A percentile compares a stretch with the other conserved stretches of the same genome.
Evolutionary conservation across 1,140 invertebrate genomes (phyloP).

Genomic region (Phenacoccus solenopsis): DNA sequence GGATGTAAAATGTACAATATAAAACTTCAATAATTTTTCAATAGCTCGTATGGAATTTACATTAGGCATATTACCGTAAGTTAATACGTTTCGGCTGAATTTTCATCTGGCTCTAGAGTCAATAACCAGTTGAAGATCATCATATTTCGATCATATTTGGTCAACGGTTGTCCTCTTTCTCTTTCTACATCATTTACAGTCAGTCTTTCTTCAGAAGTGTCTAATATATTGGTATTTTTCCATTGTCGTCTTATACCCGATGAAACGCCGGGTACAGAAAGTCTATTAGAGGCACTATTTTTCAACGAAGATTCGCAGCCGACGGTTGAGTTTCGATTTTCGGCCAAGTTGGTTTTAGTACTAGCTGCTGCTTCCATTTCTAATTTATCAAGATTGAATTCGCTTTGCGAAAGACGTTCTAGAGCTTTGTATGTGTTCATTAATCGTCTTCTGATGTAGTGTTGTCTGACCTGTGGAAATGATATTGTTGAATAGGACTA

Average conservation of each 20-base stretch:
- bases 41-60: no score
- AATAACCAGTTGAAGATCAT: slow-evolving; percentile 88
- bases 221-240: slow-evolving; percentile 25
- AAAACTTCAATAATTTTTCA: no score
- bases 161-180: slow-evolving; percentile 65
- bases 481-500: no score
- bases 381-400: slow-evolving; percentile 62
- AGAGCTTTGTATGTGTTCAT: slow-evolving; percentile 68
- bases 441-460: slow-evolving; percentile 56
- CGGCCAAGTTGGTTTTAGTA: slow-evolving; percentile 24
- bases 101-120: slow-evolving; percentile 51
- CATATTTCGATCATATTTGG: slow-evolving; percentile 79
- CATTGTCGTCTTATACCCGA: neutral
- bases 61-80: no score
- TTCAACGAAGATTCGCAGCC: slow-evolving; percentile 18
- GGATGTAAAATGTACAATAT: no score
- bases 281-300: neutral
- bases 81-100: neutral
- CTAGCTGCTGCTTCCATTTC: slow-evolving; percentile 44
- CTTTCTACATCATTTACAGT: slow-evolving; percentile 66
- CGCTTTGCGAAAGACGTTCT: slow-evolving; percentile 64
- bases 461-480: slow-evolving; percentile 49
- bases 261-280: neutral
- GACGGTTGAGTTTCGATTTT: neutral
- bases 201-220: slow-evolving; percentile 42